phyloP scores from a whole-genome alignment of 2,113 vertebrate species.

The Elanus axillaris region DNA sequence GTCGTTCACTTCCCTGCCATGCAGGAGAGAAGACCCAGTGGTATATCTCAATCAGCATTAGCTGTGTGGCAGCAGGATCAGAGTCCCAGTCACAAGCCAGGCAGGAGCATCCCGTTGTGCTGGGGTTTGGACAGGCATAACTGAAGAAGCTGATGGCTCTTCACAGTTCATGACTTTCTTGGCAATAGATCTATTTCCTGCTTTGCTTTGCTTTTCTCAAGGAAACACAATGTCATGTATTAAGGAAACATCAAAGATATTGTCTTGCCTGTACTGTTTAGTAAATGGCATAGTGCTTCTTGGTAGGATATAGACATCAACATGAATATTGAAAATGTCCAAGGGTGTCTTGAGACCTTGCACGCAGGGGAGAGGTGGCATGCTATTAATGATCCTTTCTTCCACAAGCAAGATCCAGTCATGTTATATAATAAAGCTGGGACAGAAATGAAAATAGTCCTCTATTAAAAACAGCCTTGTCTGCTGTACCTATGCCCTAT shows the following conservation, averaged over 20 bases:
- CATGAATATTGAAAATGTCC: neutral
- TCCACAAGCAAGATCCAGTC: neutral
- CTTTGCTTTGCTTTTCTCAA: neutral
- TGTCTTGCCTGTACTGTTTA: neutral
- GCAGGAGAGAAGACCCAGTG: neutral
- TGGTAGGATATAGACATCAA: slow-evolving; percentile 26
- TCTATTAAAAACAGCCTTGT: slow-evolving; percentile 2
- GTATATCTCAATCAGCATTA: neutral
- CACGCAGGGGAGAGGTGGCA: neutral
- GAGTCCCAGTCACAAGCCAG: neutral
- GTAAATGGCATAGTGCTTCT: neutral
- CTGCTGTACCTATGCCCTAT: neutral
- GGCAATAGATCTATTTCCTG: neutral
- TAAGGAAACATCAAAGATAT: neutral
- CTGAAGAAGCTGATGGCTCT: neutral
- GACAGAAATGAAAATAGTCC: slow-evolving; percentile 21
- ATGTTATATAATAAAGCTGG: neutral
- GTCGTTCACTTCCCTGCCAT: neutral
- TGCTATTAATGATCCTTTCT: slow-evolving; percentile 11
- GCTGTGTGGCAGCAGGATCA: neutral
- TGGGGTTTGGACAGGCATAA: neutral
- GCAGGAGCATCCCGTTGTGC: neutral
- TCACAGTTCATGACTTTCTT: neutral
- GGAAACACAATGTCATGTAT: neutral
- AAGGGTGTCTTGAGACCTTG: neutral